Percentiles rank a stretch among this genome's conserved stretches.
These are phyloP conservation scores for Caranx melampygus DNA, from an alignment of 2,113 vertebrate genomes.

Conservation along the genomic window DNA sequence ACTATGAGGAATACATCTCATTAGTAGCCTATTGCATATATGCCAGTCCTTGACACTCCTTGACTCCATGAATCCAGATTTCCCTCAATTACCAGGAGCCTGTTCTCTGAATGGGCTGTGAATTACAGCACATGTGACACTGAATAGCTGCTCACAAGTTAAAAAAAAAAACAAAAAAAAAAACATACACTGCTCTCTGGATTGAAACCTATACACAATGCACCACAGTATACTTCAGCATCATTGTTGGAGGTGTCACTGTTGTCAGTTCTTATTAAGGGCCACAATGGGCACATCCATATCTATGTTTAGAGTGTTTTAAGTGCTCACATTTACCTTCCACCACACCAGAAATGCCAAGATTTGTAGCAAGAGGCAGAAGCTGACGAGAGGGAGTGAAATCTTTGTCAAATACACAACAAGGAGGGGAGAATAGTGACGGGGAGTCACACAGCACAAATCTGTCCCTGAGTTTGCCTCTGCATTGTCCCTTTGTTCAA, in stretches of 20 bases:
- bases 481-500: constrained; percentile 17
- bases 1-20: constrained; percentile 6
- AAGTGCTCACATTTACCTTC: constrained; percentile 21
- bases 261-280: constrained; percentile 47
- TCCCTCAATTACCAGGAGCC: constrained; percentile 22
- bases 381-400: not conserved
- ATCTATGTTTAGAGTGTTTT: constrained; percentile 24
- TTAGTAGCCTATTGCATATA: not conserved
- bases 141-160: constrained; percentile 42
- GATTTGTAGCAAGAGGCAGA: constrained; percentile 31
- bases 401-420: constrained; percentile 14
- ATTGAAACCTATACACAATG: constrained; percentile 39
- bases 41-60: constrained; percentile 24
- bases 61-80: constrained; percentile 24
- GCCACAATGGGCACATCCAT: constrained; percentile 24
- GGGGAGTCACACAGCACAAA: constrained; percentile 25
- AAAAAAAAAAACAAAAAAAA: constrained; percentile 26
- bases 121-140: constrained; percentile 13
- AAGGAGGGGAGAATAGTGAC: constrained; percentile 9
- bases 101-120: constrained; percentile 37
- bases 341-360: not conserved
- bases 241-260: constrained; percentile 45
- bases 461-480: constrained; percentile 8
- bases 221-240: constrained; percentile 2
- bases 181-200: constrained; percentile 30